phyloP scores from a whole-genome alignment of 2,113 vertebrate genomes.

The Bos taurus region DNA sequence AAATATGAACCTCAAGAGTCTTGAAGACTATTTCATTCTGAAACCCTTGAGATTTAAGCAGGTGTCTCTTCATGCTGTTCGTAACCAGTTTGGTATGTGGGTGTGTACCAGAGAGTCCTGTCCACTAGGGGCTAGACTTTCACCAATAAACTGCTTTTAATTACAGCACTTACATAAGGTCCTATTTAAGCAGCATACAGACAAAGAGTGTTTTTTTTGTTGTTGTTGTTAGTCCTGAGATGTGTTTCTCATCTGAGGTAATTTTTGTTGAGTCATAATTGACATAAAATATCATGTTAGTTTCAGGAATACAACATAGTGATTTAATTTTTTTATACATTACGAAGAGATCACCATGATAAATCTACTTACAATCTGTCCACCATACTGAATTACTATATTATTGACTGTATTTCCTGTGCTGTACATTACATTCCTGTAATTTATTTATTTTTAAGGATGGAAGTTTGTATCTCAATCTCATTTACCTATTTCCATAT shows the following conservation, averaged over 20 bases:
- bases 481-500: neutral
- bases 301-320: neutral
- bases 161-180: neutral
- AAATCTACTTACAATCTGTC: neutral
- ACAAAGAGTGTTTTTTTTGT: slow-evolving; percentile 35
- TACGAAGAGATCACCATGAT: neutral
- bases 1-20: neutral
- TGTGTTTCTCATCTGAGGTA: slow-evolving; percentile 29
- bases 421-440: neutral
- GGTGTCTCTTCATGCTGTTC: neutral
- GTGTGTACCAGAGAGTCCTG: neutral
- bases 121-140: slow-evolving; percentile 54
- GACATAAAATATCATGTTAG: neutral
- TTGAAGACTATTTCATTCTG: slow-evolving; percentile 22
- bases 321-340: neutral
- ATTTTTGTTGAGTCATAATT: neutral
- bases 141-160: slow-evolving; percentile 48
- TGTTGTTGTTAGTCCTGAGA: slow-evolving; percentile 36
- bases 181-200: slow-evolving; percentile 18
- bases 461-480: neutral
- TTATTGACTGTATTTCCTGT: neutral
- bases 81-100: neutral
- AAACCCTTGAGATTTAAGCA: neutral
- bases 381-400: neutral
- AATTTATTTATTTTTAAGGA: neutral